Percentiles rank a stretch among this genome's conserved stretches.
Conservation (phyloP, 2,113 vertebrate species). For the Sterrhoptilus dennistouni region DNA sequence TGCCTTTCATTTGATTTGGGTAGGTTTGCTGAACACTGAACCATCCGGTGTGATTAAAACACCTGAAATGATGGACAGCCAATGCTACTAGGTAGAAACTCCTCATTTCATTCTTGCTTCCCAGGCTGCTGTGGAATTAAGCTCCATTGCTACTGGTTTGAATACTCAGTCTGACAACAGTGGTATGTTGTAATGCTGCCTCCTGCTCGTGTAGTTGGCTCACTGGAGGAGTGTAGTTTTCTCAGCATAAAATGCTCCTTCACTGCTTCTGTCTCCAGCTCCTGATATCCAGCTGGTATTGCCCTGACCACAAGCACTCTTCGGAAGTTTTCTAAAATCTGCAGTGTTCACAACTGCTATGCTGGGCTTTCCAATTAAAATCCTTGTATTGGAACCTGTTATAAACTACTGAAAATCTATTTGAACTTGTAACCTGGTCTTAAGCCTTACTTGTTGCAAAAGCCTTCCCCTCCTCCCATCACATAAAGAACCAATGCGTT, state of each 20-base stretch:
- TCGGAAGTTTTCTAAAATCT: background rate
- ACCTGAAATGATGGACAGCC: background rate
- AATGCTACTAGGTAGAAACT: background rate
- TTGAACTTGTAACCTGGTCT: background rate
- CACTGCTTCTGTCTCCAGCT: background rate
- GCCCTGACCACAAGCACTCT: background rate
- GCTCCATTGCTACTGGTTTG: background rate
- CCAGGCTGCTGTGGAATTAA: slow-evolving; percentile 19
- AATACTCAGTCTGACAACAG: background rate
- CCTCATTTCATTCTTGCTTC: slow-evolving; percentile 26
- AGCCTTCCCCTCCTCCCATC: background rate
- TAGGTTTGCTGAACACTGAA: background rate
- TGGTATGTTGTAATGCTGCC: background rate
- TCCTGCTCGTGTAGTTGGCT: background rate
- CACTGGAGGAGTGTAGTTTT: background rate
- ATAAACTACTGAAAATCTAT: background rate
- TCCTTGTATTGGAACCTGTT: background rate
- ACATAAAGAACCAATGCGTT: background rate
- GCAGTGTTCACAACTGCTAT: background rate
- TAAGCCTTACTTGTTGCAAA: background rate
- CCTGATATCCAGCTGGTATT: background rate
- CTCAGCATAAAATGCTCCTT: background rate
- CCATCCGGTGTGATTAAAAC: background rate
- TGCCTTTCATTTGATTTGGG: background rate
- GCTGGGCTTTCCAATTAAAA: background rate